A percentile compares a stretch with the other conserved stretches of the same genome.
Evolutionary conservation across 2,113 vertebrate species (phyloP).

Genomic region (Scytalopus superciliaris): DNA sequence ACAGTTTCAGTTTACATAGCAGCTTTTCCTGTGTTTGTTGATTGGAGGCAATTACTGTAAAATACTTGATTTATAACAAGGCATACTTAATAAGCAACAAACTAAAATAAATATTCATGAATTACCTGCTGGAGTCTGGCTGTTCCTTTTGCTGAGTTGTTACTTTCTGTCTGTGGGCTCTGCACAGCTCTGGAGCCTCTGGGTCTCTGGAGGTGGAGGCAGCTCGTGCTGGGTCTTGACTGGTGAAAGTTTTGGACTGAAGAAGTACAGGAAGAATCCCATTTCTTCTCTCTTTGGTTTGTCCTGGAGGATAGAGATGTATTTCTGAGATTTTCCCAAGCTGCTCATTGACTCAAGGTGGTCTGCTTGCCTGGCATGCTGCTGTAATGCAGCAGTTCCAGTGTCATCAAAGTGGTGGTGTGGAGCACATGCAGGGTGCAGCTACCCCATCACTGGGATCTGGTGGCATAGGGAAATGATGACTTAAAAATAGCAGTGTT

Average conservation of each 20-base stretch:
- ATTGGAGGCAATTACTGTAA: conserved; percentile 49
- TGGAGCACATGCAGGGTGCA: neutral
- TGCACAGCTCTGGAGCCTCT: neutral
- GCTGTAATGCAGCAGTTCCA: neutral
- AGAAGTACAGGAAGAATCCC: neutral
- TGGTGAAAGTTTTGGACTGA: neutral
- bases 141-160: neutral
- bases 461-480: neutral
- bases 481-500: neutral
- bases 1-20: neutral
- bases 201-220: neutral
- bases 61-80: conserved; percentile 60
- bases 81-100: conserved; percentile 41
- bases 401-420: neutral
- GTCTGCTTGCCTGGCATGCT: neutral
- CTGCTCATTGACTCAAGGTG: neutral
- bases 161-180: neutral
- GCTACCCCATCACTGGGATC: fast-evolving
- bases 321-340: neutral
- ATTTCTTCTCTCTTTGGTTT: neutral
- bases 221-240: neutral
- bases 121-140: conserved; percentile 29
- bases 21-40: conserved; percentile 1
- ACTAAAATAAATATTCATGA: conserved; percentile 46
- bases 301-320: neutral